phyloP scores from a whole-genome alignment of 2,797 vertebrate genomes.

The Spondyliosoma cantharus region DNA sequence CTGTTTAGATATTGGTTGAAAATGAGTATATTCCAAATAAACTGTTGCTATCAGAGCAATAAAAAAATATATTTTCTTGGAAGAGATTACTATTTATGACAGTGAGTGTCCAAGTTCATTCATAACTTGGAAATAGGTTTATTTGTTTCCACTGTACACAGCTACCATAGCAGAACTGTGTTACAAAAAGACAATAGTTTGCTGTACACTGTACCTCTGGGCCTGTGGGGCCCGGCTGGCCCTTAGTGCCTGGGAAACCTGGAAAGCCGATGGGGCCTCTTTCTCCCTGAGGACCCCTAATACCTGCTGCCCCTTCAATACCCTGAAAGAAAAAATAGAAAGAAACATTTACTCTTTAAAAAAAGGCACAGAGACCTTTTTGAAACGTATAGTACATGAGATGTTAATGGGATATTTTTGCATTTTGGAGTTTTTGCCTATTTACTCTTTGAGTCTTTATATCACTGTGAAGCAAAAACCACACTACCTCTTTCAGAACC shows the following conservation, averaged over 20 bases:
- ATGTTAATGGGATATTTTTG: not conserved
- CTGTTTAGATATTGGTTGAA: not conserved
- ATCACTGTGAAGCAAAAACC: not conserved
- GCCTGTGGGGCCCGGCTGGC: constrained; percentile 80
- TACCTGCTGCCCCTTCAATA: constrained; percentile 79
- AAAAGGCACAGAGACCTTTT: not conserved
- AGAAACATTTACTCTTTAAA: not conserved
- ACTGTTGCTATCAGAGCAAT: too few species aligned
- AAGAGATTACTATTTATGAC: not conserved
- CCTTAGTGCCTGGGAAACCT: constrained; percentile 86
- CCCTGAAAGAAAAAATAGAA: constrained; percentile 78
- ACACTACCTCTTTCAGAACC: not conserved
- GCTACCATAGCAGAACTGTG: not conserved
- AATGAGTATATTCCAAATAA: too few species aligned
- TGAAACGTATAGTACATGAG: not conserved
- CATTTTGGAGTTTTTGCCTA: not conserved
- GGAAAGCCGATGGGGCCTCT: constrained; percentile 84
- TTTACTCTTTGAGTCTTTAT: not conserved
- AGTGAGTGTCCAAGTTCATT: not conserved
- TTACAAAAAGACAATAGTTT: not conserved
- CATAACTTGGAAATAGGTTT: not conserved
- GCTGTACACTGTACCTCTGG: constrained; percentile 79
- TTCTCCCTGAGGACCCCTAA: constrained; percentile 82
- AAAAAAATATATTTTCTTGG: not conserved
- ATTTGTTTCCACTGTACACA: not conserved